Base-by-base conservation (phyloP, 2,888 invertebrate species). In the Heteromyza rotundicornis region DNA sequence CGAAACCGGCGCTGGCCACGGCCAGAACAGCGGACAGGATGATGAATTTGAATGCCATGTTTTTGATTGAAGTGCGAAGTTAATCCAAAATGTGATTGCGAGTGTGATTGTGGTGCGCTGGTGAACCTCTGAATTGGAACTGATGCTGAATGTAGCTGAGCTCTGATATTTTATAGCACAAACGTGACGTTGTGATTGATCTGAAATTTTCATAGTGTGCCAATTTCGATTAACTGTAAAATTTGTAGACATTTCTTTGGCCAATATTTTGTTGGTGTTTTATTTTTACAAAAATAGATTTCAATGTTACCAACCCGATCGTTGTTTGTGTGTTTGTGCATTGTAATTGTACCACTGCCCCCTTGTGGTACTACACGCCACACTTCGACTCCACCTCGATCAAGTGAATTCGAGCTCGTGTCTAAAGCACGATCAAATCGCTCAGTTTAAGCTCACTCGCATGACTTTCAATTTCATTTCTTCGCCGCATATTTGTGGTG, bases 1-100 rank as follows among this genome's bases (percentile, higher is more conserved):
- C 77, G 71, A 85, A 78, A 67, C 89, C 89, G 60, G 89, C 89
- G 76, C 85, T 86, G 74, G 86, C 87, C 67, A 86, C 84, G 72
- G 88, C 86, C 81, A 87, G 85, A 72, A 85, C 83, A 78, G 88
- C 85, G 75, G 8, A 47, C 2, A 89, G 80, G 59, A 87, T 80
- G 69, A 88, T 76, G 68, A 88, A 82, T 87, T 83, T 78, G 57
- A 80, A 78, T 64, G 77, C 74, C 82, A 82, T 82, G 74, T 75
- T 74, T 51, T 44, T 16, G 7, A 55, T 23, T 52, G 49, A 57
- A 50, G 24, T 54, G 8, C 47, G 40, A 40, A 47, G 3, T 47
- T 5, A 47, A 40, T 40, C 40, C 40, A 40, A 40, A 40, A 3
- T 5, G 7, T 27, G 5, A 10, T 14, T 7, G 8, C n/a, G 16